These are phyloP conservation scores for Papilio xuthus DNA, from an alignment of 1,140 invertebrate genomes.

Conservation along the genomic window DNA sequence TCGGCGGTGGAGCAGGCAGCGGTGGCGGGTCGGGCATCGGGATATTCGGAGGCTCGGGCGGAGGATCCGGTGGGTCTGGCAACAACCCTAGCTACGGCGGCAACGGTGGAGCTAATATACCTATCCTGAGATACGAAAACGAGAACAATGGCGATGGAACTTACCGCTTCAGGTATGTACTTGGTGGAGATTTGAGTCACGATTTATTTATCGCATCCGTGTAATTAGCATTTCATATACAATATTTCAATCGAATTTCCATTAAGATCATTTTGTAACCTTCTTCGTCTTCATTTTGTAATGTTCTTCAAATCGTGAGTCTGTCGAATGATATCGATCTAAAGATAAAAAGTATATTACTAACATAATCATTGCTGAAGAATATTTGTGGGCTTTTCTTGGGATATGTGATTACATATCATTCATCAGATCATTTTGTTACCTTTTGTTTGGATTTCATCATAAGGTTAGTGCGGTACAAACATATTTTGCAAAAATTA, in stretches of 20 bases:
- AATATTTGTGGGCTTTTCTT: background rate
- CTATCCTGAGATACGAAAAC: constrained; percentile 81
- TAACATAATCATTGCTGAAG: background rate
- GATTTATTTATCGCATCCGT: background rate
- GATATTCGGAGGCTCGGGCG: constrained; percentile 46
- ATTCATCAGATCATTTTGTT: too few relatives aligned
- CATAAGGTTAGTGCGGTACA: background rate
- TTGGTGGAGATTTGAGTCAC: background rate
- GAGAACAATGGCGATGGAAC: constrained; percentile 82
- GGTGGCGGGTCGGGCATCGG: constrained; percentile 39
- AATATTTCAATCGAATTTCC: background rate
- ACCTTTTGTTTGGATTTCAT: too few relatives aligned
- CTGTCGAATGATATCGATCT: background rate
- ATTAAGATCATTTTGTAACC: background rate
- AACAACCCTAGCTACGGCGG: constrained; percentile 42
- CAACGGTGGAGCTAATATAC: constrained; percentile 69
- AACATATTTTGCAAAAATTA: background rate
- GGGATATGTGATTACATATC: too few relatives aligned
- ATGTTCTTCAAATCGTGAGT: constrained; percentile 10
- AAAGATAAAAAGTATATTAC: background rate
- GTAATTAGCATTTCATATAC: background rate
- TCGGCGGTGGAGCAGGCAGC: constrained; percentile 44
- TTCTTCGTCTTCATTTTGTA: too few relatives aligned
- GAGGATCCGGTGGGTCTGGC: constrained; percentile 51
- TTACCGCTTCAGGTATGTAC: constrained; percentile 77